A percentile compares a stretch with the other conserved stretches of the same genome.
phyloP scores from a whole-genome alignment of 1,140 invertebrate species.

The Brachionus manjavacas region DNA sequence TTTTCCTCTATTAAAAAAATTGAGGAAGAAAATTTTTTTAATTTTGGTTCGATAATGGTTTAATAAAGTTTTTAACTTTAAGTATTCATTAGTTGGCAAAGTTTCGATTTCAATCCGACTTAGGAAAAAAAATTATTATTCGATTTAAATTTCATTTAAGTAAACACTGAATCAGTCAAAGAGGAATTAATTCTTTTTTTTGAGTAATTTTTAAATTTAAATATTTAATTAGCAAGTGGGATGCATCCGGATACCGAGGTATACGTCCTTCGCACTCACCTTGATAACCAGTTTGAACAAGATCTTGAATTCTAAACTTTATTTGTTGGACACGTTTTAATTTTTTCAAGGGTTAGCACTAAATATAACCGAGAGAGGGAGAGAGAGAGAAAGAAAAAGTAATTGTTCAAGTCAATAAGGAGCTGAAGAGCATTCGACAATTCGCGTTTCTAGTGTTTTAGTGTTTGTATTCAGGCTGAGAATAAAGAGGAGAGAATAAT shows the following conservation, averaged over 20 bases:
- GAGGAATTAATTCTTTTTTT: not conserved
- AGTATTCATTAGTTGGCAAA: not conserved
- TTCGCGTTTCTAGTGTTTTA: not conserved
- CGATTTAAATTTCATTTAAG: not conserved
- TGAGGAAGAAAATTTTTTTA: not conserved
- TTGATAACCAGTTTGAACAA: not conserved
- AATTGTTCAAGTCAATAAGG: slow-evolving; percentile 10
- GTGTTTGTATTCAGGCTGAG: slow-evolving; percentile 23
- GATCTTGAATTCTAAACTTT: not conserved
- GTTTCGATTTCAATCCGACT: not conserved
- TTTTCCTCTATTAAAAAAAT: not conserved
- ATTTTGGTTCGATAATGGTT: not conserved
- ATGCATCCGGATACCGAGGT: not conserved
- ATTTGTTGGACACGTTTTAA: not conserved
- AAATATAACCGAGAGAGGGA: not conserved
- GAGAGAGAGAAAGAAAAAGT: not conserved
- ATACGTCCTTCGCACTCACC: not conserved
- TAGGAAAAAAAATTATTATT: not conserved
- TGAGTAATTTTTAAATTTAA: not conserved
- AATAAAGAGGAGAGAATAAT: slow-evolving; percentile 1
- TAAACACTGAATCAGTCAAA: not conserved
- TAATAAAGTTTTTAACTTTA: not conserved
- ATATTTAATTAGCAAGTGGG: not conserved
- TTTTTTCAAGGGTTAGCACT: not conserved
- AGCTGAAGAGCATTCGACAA: slow-evolving; percentile 15